These are phyloP conservation scores for Cosmia pyralina DNA, from an alignment of 2,888 invertebrate species.

Conservation along the genomic window DNA sequence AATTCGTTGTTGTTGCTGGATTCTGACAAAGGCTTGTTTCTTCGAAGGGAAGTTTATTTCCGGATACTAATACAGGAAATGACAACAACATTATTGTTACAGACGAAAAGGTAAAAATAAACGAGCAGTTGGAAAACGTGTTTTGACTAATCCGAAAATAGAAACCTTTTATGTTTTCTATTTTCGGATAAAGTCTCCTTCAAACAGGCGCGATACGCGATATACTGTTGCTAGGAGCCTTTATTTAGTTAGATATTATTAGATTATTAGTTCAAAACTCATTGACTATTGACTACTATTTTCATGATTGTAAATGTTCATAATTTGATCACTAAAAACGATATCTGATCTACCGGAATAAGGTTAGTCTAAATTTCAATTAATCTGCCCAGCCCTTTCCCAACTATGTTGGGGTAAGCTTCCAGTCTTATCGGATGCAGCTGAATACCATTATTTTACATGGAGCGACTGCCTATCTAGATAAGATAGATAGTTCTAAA, in stretches of 20 bases:
- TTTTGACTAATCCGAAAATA: background rate
- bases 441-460: too few species aligned
- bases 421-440: too few species aligned
- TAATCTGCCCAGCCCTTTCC: too few species aligned
- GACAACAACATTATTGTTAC: slow-evolving; percentile 35
- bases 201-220: too few species aligned
- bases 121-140: background rate
- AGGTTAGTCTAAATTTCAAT: background rate
- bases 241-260: too few species aligned
- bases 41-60: slow-evolving; percentile 38
- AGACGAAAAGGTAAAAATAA: slow-evolving; percentile 37
- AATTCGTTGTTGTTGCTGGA: slow-evolving; percentile 46
- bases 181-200: background rate
- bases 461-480: too few species aligned
- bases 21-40: slow-evolving; percentile 45
- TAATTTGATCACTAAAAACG: background rate
- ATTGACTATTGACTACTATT: background rate
- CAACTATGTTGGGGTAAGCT: too few species aligned
- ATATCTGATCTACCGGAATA: background rate
- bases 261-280: background rate
- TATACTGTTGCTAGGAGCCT: too few species aligned
- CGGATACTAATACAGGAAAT: slow-evolving; percentile 32
- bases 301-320: background rate
- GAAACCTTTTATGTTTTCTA: background rate
- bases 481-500: too few species aligned